Evolutionary conservation across 2,888 invertebrate species (phyloP).

Genomic region (Micoletzkya japonica): DNA sequence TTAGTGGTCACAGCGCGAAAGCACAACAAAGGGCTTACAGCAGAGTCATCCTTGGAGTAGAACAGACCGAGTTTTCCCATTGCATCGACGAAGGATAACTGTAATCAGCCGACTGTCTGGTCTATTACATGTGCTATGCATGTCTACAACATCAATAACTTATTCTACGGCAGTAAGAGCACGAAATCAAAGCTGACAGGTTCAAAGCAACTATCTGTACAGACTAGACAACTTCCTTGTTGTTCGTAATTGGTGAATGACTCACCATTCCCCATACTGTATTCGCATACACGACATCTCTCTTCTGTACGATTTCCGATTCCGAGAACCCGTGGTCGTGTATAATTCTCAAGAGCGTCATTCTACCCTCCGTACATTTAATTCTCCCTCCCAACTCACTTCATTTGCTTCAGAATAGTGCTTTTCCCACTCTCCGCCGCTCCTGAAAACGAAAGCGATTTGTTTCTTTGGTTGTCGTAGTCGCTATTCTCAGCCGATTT

Average conservation of each 20-base stretch:
- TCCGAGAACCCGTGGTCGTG: conserved; percentile 99
- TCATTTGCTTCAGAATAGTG: conserved; percentile 99
- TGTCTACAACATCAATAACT: no score
- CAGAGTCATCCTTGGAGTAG: neutral
- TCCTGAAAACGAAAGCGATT: conserved; percentile 74
- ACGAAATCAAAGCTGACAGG: no score
- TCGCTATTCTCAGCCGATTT: neutral
- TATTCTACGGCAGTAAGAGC: no score
- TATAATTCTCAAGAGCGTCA: conserved; percentile 83
- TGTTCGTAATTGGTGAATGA: neutral
- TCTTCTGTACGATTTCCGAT: conserved; percentile 98
- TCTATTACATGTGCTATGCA: neutral
- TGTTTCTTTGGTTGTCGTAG: neutral
- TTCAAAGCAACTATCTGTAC: no score
- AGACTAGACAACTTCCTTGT: neutral
- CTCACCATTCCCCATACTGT: conserved; percentile 68
- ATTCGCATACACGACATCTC: conserved; percentile 99
- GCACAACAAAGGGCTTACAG: neutral
- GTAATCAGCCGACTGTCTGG: neutral
- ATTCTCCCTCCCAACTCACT: conserved; percentile 75
- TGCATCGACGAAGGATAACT: conserved; percentile 15
- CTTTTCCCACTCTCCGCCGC: conserved; percentile 99
- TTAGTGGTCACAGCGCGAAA: neutral
- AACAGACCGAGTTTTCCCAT: neutral
- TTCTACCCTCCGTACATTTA: neutral